phyloP scores from a whole-genome alignment of 2,113 vertebrate genomes.

The Typhlomys cinereus region DNA sequence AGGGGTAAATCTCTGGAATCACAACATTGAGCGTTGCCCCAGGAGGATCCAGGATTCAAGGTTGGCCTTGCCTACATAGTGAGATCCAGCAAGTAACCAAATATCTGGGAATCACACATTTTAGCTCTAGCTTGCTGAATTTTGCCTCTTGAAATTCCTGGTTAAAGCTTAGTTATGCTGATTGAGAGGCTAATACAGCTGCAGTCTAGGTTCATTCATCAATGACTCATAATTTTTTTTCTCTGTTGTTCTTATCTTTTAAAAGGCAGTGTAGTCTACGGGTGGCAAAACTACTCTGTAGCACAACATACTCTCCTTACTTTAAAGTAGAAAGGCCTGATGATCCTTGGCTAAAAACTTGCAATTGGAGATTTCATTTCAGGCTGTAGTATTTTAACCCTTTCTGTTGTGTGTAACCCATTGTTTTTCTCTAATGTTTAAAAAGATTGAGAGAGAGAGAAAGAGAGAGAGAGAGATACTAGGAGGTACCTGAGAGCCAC shows the following conservation, averaged over 20 bases:
- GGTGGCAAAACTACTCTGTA: background rate
- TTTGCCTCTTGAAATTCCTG: constrained; percentile 19
- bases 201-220: no score
- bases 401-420: background rate
- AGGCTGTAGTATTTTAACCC: background rate
- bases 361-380: background rate
- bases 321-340: background rate
- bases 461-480: background rate
- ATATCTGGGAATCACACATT: background rate
- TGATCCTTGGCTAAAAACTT: background rate
- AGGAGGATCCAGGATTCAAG: background rate
- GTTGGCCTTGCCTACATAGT: background rate
- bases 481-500: no score
- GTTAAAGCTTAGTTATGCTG: constrained; percentile 13
- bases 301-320: background rate
- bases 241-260: background rate
- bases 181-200: background rate
- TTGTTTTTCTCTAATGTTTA: background rate
- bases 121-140: background rate
- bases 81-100: background rate
- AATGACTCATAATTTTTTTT: background rate
- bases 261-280: background rate
- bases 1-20: background rate
- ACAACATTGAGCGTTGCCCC: no score
- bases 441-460: background rate